These are phyloP conservation scores for Cantharis rustica DNA, from an alignment of 2,888 invertebrate genomes.

Conservation along the genomic window DNA sequence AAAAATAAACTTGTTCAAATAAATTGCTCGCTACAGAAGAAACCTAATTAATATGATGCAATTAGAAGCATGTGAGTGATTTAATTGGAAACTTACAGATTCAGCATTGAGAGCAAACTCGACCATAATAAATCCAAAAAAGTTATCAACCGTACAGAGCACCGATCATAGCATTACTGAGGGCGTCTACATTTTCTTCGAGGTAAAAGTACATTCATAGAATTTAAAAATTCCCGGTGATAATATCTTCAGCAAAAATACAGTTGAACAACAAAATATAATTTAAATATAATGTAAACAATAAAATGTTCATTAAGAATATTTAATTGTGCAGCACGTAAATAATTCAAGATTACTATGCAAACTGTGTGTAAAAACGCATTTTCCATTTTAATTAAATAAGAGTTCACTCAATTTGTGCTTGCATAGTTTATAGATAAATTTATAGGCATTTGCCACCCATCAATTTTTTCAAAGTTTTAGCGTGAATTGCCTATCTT, in stretches of 20 bases:
- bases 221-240: slow-evolving; percentile 51
- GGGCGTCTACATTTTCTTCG: slow-evolving; percentile 42
- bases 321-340: slow-evolving; percentile 17
- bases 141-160: slow-evolving; percentile 36
- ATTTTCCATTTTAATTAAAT: slow-evolving; percentile 26
- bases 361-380: slow-evolving; percentile 12
- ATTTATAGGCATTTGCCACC: neutral
- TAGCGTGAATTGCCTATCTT: neutral
- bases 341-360: slow-evolving; percentile 19
- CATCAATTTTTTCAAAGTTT: neutral
- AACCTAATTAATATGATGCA: neutral
- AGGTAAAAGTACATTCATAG: slow-evolving; percentile 47
- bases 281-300: neutral
- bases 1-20: slow-evolving; percentile 23
- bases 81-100: slow-evolving; percentile 35
- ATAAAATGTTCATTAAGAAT: slow-evolving; percentile 1
- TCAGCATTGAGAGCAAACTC: slow-evolving; percentile 45
- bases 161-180: slow-evolving; percentile 48
- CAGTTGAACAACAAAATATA: slow-evolving; percentile 42
- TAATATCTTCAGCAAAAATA: slow-evolving; percentile 49
- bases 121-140: slow-evolving; percentile 38
- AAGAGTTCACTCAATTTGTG: neutral
- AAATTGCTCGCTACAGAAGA: neutral
- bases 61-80: neutral
- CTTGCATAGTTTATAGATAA: neutral